These are phyloP conservation scores for Drosophila maculinotata DNA, from an alignment of 2,888 invertebrate species.

Conservation along the genomic window DNA sequence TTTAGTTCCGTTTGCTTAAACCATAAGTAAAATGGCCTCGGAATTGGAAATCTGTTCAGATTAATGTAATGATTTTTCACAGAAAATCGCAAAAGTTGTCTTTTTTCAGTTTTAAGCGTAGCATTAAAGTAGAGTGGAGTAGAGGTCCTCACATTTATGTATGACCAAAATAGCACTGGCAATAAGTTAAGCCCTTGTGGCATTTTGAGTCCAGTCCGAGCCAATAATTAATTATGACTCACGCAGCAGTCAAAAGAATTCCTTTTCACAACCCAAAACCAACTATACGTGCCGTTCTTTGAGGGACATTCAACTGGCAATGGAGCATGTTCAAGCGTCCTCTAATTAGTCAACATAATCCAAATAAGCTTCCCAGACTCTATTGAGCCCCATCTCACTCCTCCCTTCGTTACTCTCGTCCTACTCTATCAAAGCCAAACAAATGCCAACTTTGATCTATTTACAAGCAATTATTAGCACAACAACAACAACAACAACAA, in stretches of 20 bases:
- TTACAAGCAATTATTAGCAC: constrained; percentile 75
- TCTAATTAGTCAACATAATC: constrained; percentile 75
- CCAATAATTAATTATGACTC: constrained; percentile 6
- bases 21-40: too few relatives aligned
- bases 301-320: constrained; percentile 35
- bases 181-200: not conserved
- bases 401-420: not conserved
- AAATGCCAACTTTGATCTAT: constrained; percentile 78
- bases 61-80: too few relatives aligned
- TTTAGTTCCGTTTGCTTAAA: too few relatives aligned
- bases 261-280: not conserved
- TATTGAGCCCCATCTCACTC: not conserved
- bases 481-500: constrained; percentile 43
- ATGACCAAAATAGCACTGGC: not conserved
- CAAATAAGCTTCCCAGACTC: constrained; percentile 30
- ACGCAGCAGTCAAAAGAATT: not conserved
- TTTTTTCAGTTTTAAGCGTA: too few relatives aligned
- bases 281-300: not conserved
- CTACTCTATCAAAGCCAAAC: constrained; percentile 32
- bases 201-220: not conserved
- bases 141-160: not conserved
- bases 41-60: too few relatives aligned
- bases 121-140: too few relatives aligned
- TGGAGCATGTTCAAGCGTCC: constrained; percentile 59
- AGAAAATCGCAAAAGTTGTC: too few relatives aligned